phyloP scores from a whole-genome alignment of 2,113 vertebrate genomes.

The Beaufortia kweichowensis region DNA sequence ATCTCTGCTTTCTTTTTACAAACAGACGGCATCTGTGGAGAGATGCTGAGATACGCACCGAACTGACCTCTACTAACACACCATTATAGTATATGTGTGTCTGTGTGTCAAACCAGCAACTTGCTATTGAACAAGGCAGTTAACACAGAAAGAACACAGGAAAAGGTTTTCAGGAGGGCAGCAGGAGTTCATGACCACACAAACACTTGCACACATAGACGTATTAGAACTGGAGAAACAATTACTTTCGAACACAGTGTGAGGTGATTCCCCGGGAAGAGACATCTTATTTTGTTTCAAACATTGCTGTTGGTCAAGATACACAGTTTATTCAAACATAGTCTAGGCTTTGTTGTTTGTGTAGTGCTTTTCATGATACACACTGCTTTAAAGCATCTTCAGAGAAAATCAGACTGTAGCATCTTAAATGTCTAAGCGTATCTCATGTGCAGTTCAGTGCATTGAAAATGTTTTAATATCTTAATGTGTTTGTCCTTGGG shows the following conservation, averaged over 20 bases:
- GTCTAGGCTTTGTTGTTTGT: no score
- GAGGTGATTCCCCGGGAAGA: not conserved
- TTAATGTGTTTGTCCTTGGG: no score
- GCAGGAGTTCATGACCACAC: conserved; percentile 27
- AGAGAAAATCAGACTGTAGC: no score
- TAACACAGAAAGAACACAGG: conserved; percentile 9
- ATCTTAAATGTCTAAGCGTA: no score
- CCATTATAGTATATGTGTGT: not conserved
- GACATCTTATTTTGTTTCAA: conserved; percentile 17
- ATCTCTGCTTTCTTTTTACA: not conserved
- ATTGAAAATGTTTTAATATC: no score
- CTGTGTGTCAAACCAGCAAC: not conserved
- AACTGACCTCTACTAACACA: conserved; percentile 6
- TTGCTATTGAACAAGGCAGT: conserved; percentile 20
- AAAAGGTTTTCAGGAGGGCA: conserved; percentile 27
- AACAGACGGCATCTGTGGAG: not conserved
- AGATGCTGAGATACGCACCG: not conserved
- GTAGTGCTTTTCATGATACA: no score
- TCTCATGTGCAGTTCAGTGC: no score
- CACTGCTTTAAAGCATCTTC: no score
- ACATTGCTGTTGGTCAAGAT: conserved; percentile 12
- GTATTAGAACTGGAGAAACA: conserved; percentile 30
- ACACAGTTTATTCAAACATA: not conserved
- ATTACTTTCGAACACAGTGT: conserved; percentile 36
- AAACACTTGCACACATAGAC: conserved; percentile 21